phyloP scores from a whole-genome alignment of 1,140 invertebrate species.

The Copidosoma floridanum region DNA sequence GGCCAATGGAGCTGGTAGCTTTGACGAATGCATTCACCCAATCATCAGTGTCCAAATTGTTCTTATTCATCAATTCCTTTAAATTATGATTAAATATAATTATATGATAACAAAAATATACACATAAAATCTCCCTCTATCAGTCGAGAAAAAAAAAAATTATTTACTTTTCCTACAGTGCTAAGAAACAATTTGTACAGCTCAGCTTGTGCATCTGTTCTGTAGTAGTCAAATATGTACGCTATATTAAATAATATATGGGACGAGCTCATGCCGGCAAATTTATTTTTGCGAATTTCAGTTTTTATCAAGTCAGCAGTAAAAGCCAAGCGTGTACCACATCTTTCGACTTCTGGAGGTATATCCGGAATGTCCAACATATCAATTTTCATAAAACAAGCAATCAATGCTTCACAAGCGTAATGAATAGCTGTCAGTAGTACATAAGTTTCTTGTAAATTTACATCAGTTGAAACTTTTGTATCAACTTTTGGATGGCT shows the following conservation, averaged over 20 bases:
- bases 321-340: slow-evolving; percentile 62
- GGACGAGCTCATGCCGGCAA: slow-evolving; percentile 34
- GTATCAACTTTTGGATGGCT: no score
- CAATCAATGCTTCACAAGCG: slow-evolving; percentile 59
- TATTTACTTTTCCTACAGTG: slow-evolving; percentile 45
- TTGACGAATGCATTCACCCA: slow-evolving; percentile 47
- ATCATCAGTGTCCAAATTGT: slow-evolving; percentile 18
- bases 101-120: no score
- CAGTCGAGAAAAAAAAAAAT: no score
- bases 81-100: background rate
- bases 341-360: slow-evolving; percentile 70
- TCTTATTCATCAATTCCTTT: slow-evolving; percentile 6
- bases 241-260: slow-evolving; percentile 43
- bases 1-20: slow-evolving; percentile 31
- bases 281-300: slow-evolving; percentile 33
- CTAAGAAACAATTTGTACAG: slow-evolving; percentile 59
- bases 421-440: slow-evolving; percentile 47
- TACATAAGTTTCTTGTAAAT: slow-evolving; percentile 30
- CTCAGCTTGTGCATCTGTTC: slow-evolving; percentile 51
- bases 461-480: no score
- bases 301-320: slow-evolving; percentile 55
- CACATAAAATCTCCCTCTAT: no score
- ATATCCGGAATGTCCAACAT: slow-evolving; percentile 62
- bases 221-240: slow-evolving; percentile 41
- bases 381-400: slow-evolving; percentile 61